Conservation (phyloP, 1,140 invertebrate species). For the Cydia pomonella region DNA sequence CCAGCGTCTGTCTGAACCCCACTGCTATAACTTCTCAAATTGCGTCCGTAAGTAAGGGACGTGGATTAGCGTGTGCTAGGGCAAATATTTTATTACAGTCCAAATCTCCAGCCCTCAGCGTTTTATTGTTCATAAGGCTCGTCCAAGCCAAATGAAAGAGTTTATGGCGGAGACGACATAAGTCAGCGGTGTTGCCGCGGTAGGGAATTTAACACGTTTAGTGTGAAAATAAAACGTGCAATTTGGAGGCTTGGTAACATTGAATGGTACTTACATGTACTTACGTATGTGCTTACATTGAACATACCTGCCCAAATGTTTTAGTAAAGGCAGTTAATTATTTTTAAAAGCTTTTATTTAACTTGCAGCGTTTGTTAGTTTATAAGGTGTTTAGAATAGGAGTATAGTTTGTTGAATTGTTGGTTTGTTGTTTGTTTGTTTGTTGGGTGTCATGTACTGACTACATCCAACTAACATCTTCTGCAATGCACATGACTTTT, state of each 20-base stretch:
- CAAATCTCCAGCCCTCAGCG: slow-evolving; percentile 78
- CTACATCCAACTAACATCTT: too few species aligned
- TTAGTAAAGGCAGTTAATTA: neutral
- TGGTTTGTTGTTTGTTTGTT: too few species aligned
- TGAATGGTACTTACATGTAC: neutral
- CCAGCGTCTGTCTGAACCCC: slow-evolving; percentile 21
- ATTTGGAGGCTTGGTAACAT: slow-evolving; percentile 1
- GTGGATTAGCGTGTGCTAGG: slow-evolving; percentile 76
- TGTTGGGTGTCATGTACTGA: too few species aligned
- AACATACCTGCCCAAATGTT: neutral
- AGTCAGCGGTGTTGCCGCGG: slow-evolving; percentile 69
- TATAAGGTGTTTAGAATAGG: too few species aligned
- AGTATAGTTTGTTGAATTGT: too few species aligned
- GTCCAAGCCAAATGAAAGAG: slow-evolving; percentile 79
- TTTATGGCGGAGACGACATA: slow-evolving; percentile 76
- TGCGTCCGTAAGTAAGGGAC: slow-evolving; percentile 75
- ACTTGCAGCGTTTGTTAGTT: too few species aligned
- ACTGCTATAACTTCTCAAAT: slow-evolving; percentile 75
- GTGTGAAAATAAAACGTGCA: slow-evolving; percentile 38
- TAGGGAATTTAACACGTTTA: slow-evolving; percentile 47
- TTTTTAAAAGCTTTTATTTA: too few species aligned
- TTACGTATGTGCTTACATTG: neutral
- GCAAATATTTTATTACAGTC: slow-evolving; percentile 80
- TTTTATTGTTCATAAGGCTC: slow-evolving; percentile 81
- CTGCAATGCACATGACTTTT: too few species aligned